Percentiles rank a stretch among this genome's conserved stretches.
phyloP scores from a whole-genome alignment of 30 jellyfish, hydroid and myxozoan species.

The Aurelia aurita region DNA sequence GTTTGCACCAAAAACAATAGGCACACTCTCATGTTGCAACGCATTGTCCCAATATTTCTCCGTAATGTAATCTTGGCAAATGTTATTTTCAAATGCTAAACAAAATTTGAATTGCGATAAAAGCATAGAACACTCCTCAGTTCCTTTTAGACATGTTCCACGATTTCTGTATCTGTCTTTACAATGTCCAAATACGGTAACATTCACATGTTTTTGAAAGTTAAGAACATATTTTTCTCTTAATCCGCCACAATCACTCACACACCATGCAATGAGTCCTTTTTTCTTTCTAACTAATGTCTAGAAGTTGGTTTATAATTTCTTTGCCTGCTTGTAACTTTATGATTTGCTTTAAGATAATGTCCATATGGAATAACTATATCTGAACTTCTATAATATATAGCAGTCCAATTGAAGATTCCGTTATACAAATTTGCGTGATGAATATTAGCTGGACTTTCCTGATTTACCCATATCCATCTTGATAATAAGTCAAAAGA shows the following conservation, averaged over 20 bases:
- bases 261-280: constrained; percentile 80
- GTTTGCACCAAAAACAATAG: constrained; percentile 91
- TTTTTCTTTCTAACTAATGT: constrained; percentile 26
- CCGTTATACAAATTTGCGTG: constrained; percentile 55
- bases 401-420: constrained; percentile 95
- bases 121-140: constrained; percentile 64
- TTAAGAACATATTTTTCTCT: constrained; percentile 77
- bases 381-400: constrained; percentile 84
- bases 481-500: constrained; percentile 10
- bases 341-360: background rate
- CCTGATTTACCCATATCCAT: constrained; percentile 95
- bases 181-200: constrained; percentile 93
- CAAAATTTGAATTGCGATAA: constrained; percentile 74
- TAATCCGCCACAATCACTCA: constrained; percentile 89
- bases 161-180: constrained; percentile 66
- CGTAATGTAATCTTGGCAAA: constrained; percentile 94
- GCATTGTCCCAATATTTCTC: constrained; percentile 93
- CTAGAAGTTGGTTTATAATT: background rate
- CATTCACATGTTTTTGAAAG: constrained; percentile 76
- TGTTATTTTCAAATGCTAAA: constrained; percentile 87
- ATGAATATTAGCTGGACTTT: constrained; percentile 76
- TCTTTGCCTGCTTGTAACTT: too few species aligned
- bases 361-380: constrained; percentile 82
- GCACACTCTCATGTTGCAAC: constrained; percentile 70
- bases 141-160: constrained; percentile 62